Conservation (phyloP, 2,113 vertebrate genomes). For the Halichoerus grypus region DNA sequence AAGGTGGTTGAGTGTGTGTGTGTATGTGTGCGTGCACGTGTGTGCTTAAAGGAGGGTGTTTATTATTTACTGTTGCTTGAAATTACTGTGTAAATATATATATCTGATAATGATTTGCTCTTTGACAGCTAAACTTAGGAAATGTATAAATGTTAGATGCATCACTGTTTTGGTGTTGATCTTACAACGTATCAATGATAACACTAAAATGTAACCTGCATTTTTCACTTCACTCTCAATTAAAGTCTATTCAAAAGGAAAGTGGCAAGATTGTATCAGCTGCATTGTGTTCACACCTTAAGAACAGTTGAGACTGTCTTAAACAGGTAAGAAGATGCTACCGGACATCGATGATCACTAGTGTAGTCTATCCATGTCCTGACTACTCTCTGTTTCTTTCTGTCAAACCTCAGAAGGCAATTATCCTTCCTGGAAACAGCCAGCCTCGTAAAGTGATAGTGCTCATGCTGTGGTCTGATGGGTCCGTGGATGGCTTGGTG, state of each 20-base stretch:
- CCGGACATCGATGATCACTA: slow-evolving; percentile 78
- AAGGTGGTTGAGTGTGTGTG: slow-evolving; percentile 20
- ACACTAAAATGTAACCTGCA: slow-evolving; percentile 90
- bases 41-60: slow-evolving; percentile 85
- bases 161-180: slow-evolving; percentile 87
- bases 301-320: slow-evolving; percentile 67
- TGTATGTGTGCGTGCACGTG: background rate
- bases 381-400: slow-evolving; percentile 82
- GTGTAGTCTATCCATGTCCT: slow-evolving; percentile 83
- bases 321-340: slow-evolving; percentile 74
- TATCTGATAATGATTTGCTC: slow-evolving; percentile 90
- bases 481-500: background rate
- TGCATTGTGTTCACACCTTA: slow-evolving; percentile 85
- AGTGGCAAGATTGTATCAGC: slow-evolving; percentile 82
- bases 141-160: slow-evolving; percentile 87
- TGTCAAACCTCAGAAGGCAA: slow-evolving; percentile 79
- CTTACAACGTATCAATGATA: slow-evolving; percentile 86
- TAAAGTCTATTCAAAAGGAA: slow-evolving; percentile 90
- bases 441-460: slow-evolving; percentile 70
- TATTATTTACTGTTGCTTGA: slow-evolving; percentile 91
- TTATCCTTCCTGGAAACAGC: slow-evolving; percentile 69
- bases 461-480: background rate
- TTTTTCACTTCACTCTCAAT: slow-evolving; percentile 90
- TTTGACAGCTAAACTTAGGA: slow-evolving; percentile 89
- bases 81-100: slow-evolving; percentile 87